phyloP scores from a whole-genome alignment of 2,888 invertebrate species.

The Drosophila paucipuncta region DNA sequence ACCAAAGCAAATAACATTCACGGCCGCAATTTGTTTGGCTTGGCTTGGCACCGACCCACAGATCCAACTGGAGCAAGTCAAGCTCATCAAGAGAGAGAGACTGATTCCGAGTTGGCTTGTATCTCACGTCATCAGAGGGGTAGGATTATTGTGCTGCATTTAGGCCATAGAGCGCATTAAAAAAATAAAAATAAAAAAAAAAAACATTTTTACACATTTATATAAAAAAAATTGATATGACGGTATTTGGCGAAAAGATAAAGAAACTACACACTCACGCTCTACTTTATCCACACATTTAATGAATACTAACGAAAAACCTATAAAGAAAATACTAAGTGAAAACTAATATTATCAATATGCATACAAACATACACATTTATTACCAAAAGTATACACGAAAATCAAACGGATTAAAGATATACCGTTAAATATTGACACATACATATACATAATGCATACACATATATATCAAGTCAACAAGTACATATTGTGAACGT shows the following conservation, averaged over 20 bases:
- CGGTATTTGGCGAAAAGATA: conserved; percentile 14
- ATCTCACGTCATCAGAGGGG: conserved; percentile 8
- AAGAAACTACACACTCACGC: conserved; percentile 7
- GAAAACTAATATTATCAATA: conserved; percentile 49
- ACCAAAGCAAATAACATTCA: conserved; percentile 34
- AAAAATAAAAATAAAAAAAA: conserved; percentile 6
- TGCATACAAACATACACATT: conserved; percentile 9
- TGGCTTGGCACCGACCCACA: conserved; percentile 51
- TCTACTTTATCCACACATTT: conserved; percentile 31
- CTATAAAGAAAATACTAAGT: conserved; percentile 35
- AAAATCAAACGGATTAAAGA: conserved; percentile 19
- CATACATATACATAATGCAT: conserved; percentile 25
- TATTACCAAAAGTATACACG: conserved; percentile 36
- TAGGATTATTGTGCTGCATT: conserved; percentile 48
- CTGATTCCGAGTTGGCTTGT: conserved; percentile 50
- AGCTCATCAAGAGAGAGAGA: conserved; percentile 58
- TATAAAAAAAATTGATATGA: conserved; percentile 13
- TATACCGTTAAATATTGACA: conserved; percentile 34
- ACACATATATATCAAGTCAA: conserved; percentile 63
- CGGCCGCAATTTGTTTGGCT: conserved; percentile 64
- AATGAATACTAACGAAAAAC: conserved; percentile 18
- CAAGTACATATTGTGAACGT: conserved; percentile 73
- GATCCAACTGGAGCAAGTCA: conserved; percentile 13
- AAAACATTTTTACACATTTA: conserved; percentile 53
- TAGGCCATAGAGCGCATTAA: conserved; percentile 45